Percentiles rank a stretch among this genome's conserved stretches.
These are phyloP conservation scores for Vanacampus margaritifer DNA, from an alignment of 2,113 vertebrate genomes.

Conservation along the genomic window DNA sequence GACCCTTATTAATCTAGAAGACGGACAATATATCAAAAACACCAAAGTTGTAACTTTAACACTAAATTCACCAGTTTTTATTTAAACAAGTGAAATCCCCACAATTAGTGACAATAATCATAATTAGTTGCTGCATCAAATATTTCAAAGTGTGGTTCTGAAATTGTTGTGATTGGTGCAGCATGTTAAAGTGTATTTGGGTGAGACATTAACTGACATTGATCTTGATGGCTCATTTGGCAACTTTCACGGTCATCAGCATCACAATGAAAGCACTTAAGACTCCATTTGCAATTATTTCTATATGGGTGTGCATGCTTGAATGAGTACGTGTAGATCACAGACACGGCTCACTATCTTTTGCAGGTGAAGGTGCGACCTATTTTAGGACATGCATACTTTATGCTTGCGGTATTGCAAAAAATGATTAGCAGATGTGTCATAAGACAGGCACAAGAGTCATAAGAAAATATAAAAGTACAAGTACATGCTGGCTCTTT, in stretches of 20 bases:
- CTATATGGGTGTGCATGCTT: not conserved
- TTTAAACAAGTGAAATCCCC: not conserved
- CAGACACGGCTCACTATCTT: too few species aligned
- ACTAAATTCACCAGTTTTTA: not conserved
- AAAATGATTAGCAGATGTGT: not conserved
- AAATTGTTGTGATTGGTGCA: not conserved
- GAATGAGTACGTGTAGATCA: not conserved
- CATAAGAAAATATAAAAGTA: not conserved
- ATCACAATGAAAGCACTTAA: too few species aligned
- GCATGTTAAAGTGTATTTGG: not conserved
- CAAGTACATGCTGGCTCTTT: too few species aligned
- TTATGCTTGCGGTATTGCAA: not conserved
- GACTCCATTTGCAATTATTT: not conserved
- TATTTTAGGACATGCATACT: not conserved
- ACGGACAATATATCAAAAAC: not conserved
- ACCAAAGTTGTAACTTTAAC: not conserved
- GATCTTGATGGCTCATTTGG: not conserved
- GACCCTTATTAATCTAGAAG: not conserved
- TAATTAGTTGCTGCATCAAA: not conserved
- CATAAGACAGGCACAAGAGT: not conserved
- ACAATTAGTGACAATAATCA: not conserved
- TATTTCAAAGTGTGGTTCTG: not conserved
- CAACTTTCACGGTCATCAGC: not conserved
- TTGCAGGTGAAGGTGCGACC: not conserved
- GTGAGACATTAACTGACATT: not conserved